A percentile compares a stretch with the other conserved stretches of the same genome.
phyloP scores from a whole-genome alignment of 2,888 invertebrate genomes.

The Emmelina monodactyla region DNA sequence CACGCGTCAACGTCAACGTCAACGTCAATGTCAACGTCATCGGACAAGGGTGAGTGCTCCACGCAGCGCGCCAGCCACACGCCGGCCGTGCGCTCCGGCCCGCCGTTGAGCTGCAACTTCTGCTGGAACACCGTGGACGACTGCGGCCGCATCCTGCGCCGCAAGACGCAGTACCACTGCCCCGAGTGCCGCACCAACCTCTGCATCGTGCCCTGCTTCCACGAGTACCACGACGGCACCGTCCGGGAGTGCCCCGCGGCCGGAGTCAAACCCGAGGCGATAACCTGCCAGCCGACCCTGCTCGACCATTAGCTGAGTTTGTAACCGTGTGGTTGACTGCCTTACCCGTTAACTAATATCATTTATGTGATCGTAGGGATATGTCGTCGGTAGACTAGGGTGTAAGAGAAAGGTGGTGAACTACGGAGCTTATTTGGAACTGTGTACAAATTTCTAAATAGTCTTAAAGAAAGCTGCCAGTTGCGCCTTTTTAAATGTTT shows the following conservation, averaged over 20 bases:
- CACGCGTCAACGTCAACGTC: constrained; percentile 22
- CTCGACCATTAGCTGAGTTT: neutral
- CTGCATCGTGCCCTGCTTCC: constrained; percentile 90
- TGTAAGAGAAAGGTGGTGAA: no score
- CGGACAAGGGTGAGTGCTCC: no score
- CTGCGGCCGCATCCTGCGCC: constrained; percentile 79
- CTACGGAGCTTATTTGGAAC: neutral
- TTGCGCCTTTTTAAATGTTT: no score
- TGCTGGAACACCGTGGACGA: constrained; percentile 91
- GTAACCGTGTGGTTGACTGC: neutral
- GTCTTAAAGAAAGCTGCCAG: no score
- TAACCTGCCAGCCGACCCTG: neutral
- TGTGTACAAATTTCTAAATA: neutral
- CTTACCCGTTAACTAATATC: neutral
- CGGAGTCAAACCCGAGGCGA: constrained; percentile 15
- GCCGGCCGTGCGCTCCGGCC: constrained; percentile 82
- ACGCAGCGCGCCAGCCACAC: constrained; percentile 78
- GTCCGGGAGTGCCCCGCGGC: constrained; percentile 10
- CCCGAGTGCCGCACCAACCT: constrained; percentile 89
- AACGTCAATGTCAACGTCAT: no score
- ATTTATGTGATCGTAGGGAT: no score
- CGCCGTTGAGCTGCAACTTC: constrained; percentile 86
- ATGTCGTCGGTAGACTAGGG: no score
- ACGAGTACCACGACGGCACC: constrained; percentile 78
- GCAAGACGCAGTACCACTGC: constrained; percentile 88